phyloP scores from a whole-genome alignment of 2,113 vertebrate species.

The Macrotis lagotis region DNA sequence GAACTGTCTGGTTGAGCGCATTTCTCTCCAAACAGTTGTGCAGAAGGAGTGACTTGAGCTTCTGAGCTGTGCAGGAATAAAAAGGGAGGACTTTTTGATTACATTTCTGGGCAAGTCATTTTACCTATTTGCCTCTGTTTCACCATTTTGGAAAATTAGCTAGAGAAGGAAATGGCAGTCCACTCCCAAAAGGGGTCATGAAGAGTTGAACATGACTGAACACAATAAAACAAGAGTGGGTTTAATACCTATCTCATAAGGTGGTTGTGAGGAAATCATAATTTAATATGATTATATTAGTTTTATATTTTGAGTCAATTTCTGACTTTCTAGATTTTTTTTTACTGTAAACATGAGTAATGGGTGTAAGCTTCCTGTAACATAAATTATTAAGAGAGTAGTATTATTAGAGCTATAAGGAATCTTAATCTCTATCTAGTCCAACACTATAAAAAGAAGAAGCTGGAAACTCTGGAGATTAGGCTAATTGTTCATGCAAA shows the following conservation, averaged over 20 bases:
- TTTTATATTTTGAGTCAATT: not conserved
- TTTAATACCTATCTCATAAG: not conserved
- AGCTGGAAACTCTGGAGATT: not conserved
- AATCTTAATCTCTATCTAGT: not conserved
- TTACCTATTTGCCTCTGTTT: not conserved
- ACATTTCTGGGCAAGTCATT: not conserved
- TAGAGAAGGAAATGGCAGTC: not conserved
- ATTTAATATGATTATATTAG: not conserved
- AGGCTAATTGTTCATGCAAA: not conserved
- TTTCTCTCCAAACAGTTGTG: not conserved
- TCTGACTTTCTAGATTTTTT: not conserved
- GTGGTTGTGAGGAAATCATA: not conserved
- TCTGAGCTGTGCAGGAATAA: not conserved
- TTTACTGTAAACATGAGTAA: not conserved
- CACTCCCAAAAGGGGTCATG: not conserved
- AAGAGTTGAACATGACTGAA: not conserved
- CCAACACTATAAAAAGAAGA: not conserved
- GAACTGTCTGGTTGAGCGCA: not conserved
- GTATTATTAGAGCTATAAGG: not conserved
- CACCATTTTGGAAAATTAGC: not conserved
- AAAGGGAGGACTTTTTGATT: not conserved
- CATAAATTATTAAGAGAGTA: not conserved
- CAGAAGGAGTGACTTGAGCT: not conserved
- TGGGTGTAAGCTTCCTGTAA: not conserved
- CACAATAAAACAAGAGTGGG: not conserved